Evolutionary conservation across 2,797 vertebrate species (phyloP), one percentile per base, ranked within the genome.

Genomic region (Rhinatrema bivittatum): DNA sequence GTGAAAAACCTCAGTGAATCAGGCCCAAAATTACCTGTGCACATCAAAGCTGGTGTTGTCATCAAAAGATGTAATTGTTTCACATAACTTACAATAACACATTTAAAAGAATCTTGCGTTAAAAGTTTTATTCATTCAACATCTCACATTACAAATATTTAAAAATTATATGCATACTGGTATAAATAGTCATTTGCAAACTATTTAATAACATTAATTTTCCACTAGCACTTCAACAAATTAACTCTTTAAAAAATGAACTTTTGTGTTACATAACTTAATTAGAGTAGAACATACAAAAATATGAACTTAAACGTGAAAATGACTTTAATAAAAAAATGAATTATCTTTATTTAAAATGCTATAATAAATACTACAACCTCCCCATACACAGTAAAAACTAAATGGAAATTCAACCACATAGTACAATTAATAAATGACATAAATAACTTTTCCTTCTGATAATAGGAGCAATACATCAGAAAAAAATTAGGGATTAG

Each of bases 121-220:
- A 98, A 87, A 87, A 94, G 89, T 92, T 99, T 98, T 96, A 97
- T 97, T 99, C 91, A 85, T 98, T 97, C 94, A 96, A 98, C 94
- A 98, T 95, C 91, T 97, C 93, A 98, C 94, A 91, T 96, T 97
- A 98, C 96, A 99, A 97, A 99, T 97, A 98, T 96, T 99, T 98
- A 91, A 94, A 97, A 97, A 97, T 92, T 94, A 97, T 94, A 97
- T 93, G 95, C 93, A 95, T 97, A 98, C 93, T 93, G 91, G 93
- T 99, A 96, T 94, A 97, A 97, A 97, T 93, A 98, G 93, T 97
- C 91, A 94, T 94, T 95, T 92, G 93, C 94, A 97, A 97, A 97
- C 94, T 89, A 95, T 94, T 91, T 90, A 98, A 99, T 92, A 91
- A 94, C 90, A 88, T 93, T 93, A 94, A 91, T 94, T 87, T 84